phyloP scores from a whole-genome alignment of 2,888 invertebrate species.

The Tipula vernalis region DNA sequence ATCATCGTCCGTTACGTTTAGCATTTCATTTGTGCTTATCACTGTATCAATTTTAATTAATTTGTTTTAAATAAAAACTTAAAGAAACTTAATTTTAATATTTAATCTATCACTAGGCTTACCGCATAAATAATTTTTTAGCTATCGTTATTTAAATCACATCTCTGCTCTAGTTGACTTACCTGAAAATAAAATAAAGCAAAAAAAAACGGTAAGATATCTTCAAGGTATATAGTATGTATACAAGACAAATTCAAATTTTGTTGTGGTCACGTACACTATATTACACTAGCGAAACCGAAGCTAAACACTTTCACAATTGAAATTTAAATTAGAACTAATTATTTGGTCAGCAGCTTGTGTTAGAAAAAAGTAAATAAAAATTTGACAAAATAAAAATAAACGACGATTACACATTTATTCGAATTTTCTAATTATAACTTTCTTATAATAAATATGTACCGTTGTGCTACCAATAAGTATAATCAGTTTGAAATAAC shows the following conservation, averaged over 20 bases:
- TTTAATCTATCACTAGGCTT: not conserved
- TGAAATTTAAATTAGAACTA: not conserved
- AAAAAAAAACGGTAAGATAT: not conserved
- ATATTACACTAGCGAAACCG: not conserved
- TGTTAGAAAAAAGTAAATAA: not conserved
- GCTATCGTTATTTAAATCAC: too few species aligned
- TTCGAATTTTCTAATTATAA: not conserved
- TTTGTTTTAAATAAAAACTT: not conserved
- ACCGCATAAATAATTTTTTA: not conserved
- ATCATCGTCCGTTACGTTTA: not conserved
- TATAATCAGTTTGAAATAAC: not conserved
- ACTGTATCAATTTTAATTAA: not conserved
- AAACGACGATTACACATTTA: not conserved
- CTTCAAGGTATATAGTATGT: too few species aligned
- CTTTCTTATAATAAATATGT: not conserved
- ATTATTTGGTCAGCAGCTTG: not conserved
- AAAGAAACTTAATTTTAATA: too few species aligned
- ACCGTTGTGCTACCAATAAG: not conserved
- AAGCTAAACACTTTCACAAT: not conserved
- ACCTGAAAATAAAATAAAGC: not conserved
- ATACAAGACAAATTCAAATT: too few species aligned
- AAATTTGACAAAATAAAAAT: not conserved
- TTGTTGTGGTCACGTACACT: too few species aligned
- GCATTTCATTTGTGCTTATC: not conserved
- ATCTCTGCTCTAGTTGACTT: not conserved